phyloP scores from a whole-genome alignment of 2,888 invertebrate genomes.

The Agelastica alni region DNA sequence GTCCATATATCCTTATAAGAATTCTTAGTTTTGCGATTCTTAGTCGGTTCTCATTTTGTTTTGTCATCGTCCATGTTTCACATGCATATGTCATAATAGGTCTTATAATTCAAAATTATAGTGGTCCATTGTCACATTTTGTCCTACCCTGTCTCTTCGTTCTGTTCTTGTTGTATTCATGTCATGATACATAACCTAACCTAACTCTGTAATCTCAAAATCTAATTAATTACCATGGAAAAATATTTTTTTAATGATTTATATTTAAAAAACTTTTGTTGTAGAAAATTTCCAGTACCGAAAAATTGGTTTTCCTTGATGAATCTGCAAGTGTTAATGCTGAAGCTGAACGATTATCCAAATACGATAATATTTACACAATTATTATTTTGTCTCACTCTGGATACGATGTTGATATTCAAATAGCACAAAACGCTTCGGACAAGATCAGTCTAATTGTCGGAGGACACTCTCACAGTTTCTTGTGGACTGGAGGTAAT shows the following conservation, averaged over 20 bases:
- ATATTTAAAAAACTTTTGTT: constrained; percentile 14
- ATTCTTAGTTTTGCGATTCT: no score
- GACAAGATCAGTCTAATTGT: constrained; percentile 79
- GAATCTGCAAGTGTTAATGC: constrained; percentile 69
- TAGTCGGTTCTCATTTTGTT: no score
- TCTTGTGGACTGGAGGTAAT: constrained; percentile 68
- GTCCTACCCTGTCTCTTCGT: no score
- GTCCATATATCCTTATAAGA: no score
- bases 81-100: no score
- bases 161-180: background rate
- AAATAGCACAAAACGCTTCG: constrained; percentile 68
- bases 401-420: constrained; percentile 71
- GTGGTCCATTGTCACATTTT: no score
- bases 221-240: background rate
- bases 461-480: constrained; percentile 84
- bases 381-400: constrained; percentile 83
- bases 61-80: no score
- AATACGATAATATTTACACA: constrained; percentile 69
- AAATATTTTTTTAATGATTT: background rate
- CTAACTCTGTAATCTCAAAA: no score
- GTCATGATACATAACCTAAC: no score
- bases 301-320: constrained; percentile 68
- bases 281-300: constrained; percentile 70
- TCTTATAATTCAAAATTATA: background rate
- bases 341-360: constrained; percentile 67